Base-by-base conservation (phyloP, 2,113 vertebrate genomes). In the Varanus salvator region DNA sequence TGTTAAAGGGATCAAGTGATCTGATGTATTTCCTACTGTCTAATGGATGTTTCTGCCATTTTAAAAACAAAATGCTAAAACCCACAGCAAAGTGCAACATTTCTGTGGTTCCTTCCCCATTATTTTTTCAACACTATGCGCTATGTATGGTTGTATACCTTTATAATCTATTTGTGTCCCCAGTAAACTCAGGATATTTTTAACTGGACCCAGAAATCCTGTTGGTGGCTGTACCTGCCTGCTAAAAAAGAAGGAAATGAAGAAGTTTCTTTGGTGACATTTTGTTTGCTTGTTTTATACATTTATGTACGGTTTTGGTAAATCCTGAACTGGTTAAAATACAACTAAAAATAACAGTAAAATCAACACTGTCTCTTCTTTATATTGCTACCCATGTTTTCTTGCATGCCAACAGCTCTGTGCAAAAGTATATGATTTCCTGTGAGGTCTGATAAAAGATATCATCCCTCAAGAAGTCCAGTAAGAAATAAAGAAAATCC, bases 1-100 rank as follows among this genome's bases (percentile, higher is more conserved):
- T 92, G 80, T 86, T 54, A 86, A 66, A 25, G 4, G 31, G 87
- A 75, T 25, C 84, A 57, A 91, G 90, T 72, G 89, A 52, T 7
- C 83, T 72, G 29, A 88, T 71, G 19, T 92, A 27, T 85, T 17
- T 72, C 21, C 4, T 84, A 80, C 84, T 57, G 84, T 77, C 34
- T 72, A 89, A 89, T 89, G 52, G 91, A 80, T 81, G 92, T 88
- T 88, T 85, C 64, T 57, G 60, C 64, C 88, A 77, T 90, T 38
- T 87, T 84, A 91, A 80, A 75, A 93, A 93, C 88, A 92, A 93
- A 76, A 92, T 0, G 19, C 87, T 80, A 80, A 85, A 75, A 86
- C 54, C 34, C 54, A 38, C 23, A 82, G 8, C 64, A 72, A 88
- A 82, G 86, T 91, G 66, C 52, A 78, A 44, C 23, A 50, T 68